Conservation (phyloP, 2,888 invertebrate genomes). For the Metellina segmentata region DNA sequence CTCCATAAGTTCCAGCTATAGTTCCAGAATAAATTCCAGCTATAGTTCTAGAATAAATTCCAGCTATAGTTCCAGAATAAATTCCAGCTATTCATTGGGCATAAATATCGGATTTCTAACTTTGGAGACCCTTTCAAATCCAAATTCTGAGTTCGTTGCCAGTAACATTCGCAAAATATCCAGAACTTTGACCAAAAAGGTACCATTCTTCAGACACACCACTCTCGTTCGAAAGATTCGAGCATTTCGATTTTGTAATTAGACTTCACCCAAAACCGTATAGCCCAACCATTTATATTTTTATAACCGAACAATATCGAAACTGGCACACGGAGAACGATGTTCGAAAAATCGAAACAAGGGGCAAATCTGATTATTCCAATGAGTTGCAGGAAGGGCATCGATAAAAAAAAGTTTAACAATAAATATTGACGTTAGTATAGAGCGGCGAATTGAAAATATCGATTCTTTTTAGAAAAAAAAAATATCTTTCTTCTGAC, state of each 20-base stretch:
- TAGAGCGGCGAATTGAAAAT: slow-evolving; percentile 63
- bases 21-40: too few relatives aligned
- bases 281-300: slow-evolving; percentile 62
- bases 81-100: too few relatives aligned
- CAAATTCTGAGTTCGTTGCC: too few relatives aligned
- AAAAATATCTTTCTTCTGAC: background rate
- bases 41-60: too few relatives aligned
- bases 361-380: slow-evolving; percentile 67
- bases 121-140: too few relatives aligned
- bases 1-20: too few relatives aligned
- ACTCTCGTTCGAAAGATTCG: background rate
- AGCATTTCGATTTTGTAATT: slow-evolving; percentile 63
- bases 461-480: slow-evolving; percentile 46
- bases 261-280: slow-evolving; percentile 59
- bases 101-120: too few relatives aligned
- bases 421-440: slow-evolving; percentile 64
- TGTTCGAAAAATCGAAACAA: slow-evolving; percentile 63
- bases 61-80: too few relatives aligned
- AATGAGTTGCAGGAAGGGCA: slow-evolving; percentile 54
- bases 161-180: too few relatives aligned
- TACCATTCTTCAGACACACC: slow-evolving; percentile 14
- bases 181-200: background rate
- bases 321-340: slow-evolving; percentile 19
- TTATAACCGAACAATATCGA: slow-evolving; percentile 56
- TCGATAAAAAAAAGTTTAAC: slow-evolving; percentile 50